A percentile compares a stretch with the other conserved stretches of the same genome.
Conservation (phyloP, 2,797 vertebrate species). For the Scleropages formosus region DNA sequence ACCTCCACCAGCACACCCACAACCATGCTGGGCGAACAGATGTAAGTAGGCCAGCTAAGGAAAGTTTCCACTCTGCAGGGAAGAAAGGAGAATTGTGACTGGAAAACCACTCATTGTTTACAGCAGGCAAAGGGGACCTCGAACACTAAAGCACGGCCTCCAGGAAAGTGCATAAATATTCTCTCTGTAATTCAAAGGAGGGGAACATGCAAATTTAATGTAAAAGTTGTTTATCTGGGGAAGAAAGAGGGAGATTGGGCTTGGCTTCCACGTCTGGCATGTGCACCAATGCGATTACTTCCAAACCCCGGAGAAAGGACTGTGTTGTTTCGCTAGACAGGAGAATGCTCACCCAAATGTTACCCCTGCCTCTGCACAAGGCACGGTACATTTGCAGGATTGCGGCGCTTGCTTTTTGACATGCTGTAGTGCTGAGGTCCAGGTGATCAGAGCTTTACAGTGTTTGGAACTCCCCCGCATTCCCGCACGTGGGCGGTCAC, state of each 20-base stretch:
- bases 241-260: constrained; percentile 24
- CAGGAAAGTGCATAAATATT: constrained; percentile 54
- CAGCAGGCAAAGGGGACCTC: not conserved
- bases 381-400: constrained; percentile 52
- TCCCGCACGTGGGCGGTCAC: not conserved
- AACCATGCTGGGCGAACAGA: not conserved
- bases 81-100: no score
- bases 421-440: constrained; percentile 35
- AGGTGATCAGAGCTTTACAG: not conserved
- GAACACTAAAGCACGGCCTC: constrained; percentile 45
- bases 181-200: constrained; percentile 36
- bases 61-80: no score
- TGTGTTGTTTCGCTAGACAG: constrained; percentile 62
- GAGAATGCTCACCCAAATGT: constrained; percentile 58
- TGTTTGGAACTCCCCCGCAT: not conserved
- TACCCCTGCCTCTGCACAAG: constrained; percentile 63
- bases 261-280: constrained; percentile 42
- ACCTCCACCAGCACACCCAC: not conserved
- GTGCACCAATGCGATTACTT: constrained; percentile 33
- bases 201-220: constrained; percentile 64
- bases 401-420: constrained; percentile 67
- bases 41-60: no score
- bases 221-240: constrained; percentile 56
- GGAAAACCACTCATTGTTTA: not conserved
- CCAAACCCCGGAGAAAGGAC: constrained; percentile 56